Percentiles rank a stretch among this genome's conserved stretches.
Evolutionary conservation across 2,113 vertebrate species (phyloP).

Genomic region (Poecile atricapillus): DNA sequence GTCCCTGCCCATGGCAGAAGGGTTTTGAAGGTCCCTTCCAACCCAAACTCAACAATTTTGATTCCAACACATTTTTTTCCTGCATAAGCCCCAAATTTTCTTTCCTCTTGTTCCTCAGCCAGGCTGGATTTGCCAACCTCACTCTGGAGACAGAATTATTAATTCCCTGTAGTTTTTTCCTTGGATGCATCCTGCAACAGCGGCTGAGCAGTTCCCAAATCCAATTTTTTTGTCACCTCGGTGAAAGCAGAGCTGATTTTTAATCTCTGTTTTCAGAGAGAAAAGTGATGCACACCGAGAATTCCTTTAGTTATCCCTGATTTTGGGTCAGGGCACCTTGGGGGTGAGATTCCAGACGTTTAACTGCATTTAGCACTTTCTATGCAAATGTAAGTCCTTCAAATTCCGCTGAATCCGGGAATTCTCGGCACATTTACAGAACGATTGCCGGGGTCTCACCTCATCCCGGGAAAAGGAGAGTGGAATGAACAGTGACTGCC

Average conservation of each 20-base stretch:
- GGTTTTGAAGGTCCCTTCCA: neutral
- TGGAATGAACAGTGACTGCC: neutral
- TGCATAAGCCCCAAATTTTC: neutral
- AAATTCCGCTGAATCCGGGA: neutral
- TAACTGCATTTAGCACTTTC: neutral
- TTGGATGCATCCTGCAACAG: neutral
- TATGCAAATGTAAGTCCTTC: neutral
- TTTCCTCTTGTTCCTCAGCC: neutral
- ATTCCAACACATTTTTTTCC: neutral
- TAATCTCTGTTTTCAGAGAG: neutral
- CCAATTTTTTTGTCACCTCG: neutral
- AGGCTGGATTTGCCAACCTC: neutral
- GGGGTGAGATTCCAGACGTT: neutral
- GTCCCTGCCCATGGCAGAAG: neutral
- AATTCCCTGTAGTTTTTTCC: neutral
- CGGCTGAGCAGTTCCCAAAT: neutral
- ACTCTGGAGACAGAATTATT: neutral
- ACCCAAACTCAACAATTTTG: neutral
- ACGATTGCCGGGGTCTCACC: rapidly evolving
- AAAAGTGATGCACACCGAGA: neutral
- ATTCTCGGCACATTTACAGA: neutral
- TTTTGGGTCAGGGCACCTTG: neutral
- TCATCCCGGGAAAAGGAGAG: neutral
- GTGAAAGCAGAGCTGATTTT: neutral
- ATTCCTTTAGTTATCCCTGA: neutral